A percentile compares a stretch with the other conserved stretches of the same genome.
Evolutionary conservation across 92 coral and sea anemone genomes (phyloP).

Genomic region (Parazoanthus atlanticus): DNA sequence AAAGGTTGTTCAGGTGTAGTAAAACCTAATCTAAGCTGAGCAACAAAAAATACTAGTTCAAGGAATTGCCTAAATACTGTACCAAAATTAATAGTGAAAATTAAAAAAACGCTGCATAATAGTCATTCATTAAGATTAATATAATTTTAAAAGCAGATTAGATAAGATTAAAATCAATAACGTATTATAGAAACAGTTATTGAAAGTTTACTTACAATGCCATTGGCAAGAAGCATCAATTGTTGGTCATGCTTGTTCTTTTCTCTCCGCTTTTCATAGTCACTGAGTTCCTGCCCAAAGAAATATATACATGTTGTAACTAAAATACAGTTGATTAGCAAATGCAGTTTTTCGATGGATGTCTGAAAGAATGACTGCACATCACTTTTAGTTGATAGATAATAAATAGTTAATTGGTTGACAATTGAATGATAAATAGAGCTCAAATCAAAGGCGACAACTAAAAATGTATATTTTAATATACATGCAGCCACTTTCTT

Average conservation of each 20-base stretch:
- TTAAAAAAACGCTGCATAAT: background rate
- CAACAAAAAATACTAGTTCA: background rate
- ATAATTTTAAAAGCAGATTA: background rate
- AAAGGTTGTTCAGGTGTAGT: slow-evolving; percentile 1
- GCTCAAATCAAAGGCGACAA: too few species aligned
- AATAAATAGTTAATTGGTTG: background rate
- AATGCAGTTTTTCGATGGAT: background rate
- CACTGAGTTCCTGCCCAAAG: background rate
- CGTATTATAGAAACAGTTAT: background rate
- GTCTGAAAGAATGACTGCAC: slow-evolving; percentile 4
- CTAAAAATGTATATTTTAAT: too few species aligned
- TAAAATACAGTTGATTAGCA: background rate
- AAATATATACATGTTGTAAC: background rate
- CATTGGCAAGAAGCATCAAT: background rate
- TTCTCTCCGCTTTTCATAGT: background rate
- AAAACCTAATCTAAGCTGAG: background rate
- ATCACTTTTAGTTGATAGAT: background rate
- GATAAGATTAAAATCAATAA: background rate
- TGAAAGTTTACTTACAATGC: background rate
- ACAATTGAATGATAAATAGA: background rate
- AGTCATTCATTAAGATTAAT: background rate
- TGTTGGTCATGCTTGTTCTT: background rate
- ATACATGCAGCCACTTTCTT: too few species aligned
- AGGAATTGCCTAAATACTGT: background rate
- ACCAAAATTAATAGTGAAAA: background rate